These are phyloP conservation scores for Corythornis madagascariensis DNA, from an alignment of 2,113 vertebrate genomes.

Conservation along the genomic window DNA sequence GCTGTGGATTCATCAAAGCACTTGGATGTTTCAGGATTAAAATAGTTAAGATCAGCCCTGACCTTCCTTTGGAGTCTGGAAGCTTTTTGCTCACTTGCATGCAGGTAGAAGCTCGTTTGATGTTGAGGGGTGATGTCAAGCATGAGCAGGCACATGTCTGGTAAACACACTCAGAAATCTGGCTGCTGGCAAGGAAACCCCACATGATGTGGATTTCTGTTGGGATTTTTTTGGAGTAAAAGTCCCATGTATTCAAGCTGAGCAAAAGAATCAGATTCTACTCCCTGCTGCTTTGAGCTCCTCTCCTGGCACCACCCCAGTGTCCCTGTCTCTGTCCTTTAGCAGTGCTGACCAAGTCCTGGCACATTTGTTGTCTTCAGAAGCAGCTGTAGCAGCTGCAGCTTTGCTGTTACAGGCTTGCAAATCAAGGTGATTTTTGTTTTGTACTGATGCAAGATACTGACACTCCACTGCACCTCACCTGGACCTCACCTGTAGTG, in stretches of 20 bases:
- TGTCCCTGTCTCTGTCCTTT: no score
- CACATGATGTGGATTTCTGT: background rate
- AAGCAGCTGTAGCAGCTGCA: no score
- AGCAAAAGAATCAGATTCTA: background rate
- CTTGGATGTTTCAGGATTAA: slow-evolving; percentile 41
- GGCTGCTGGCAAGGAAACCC: background rate
- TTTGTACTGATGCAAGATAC: no score
- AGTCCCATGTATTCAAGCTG: background rate
- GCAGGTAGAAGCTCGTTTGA: slow-evolving; percentile 3
- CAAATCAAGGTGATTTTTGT: no score
- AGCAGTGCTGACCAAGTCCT: no score
- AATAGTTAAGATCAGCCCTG: background rate
- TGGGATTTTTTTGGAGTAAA: background rate
- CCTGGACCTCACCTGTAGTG: no score
- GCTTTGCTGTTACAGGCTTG: no score
- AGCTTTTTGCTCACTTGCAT: slow-evolving; percentile 29
- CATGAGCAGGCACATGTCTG: background rate
- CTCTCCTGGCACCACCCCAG: no score
- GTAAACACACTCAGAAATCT: background rate
- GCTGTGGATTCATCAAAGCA: background rate
- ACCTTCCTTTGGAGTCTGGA: background rate
- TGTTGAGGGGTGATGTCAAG: background rate
- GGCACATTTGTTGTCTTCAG: no score
- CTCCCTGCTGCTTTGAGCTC: background rate
- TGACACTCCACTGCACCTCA: no score